A percentile compares a stretch with the other conserved stretches of the same genome.
Conservation (phyloP, 2,888 invertebrate genomes). For the Dendrolimus pini region DNA sequence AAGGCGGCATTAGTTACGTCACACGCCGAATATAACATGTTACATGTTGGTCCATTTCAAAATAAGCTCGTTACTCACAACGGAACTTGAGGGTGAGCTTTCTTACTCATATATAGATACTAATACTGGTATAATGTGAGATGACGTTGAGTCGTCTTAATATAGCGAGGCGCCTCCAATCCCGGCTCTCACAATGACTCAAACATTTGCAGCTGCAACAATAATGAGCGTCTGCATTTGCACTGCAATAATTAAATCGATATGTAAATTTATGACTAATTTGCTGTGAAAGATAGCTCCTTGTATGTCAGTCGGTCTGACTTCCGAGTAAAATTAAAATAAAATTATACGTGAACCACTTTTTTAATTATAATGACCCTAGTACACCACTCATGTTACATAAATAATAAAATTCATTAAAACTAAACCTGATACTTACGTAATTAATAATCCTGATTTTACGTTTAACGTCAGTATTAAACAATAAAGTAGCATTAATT, state of each 20-base stretch:
- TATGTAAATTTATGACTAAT: not conserved
- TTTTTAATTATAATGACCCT: no score
- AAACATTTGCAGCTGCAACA: slow-evolving; percentile 37
- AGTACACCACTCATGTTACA: no score
- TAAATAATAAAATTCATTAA: no score
- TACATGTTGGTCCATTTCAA: slow-evolving; percentile 9
- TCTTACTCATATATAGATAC: slow-evolving; percentile 10
- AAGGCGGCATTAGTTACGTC: no score
- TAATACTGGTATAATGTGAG: slow-evolving; percentile 15
- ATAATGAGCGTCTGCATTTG: slow-evolving; percentile 15
- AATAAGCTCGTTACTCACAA: slow-evolving; percentile 11
- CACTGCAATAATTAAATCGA: slow-evolving; percentile 1
- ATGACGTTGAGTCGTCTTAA: slow-evolving; percentile 49
- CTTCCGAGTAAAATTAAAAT: no score
- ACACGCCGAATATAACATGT: no score
- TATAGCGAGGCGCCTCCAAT: slow-evolving; percentile 41
- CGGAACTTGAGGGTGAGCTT: slow-evolving; percentile 15
- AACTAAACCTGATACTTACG: no score
- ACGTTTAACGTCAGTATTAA: no score
- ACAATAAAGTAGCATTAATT: no score
- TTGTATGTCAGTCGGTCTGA: no score
- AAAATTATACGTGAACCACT: no score
- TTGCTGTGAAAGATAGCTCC: not conserved
- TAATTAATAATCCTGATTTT: no score
- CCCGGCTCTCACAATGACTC: slow-evolving; percentile 42